Evolutionary conservation across 2,888 invertebrate species (phyloP).

Genomic region (Dendrolimus pini): DNA sequence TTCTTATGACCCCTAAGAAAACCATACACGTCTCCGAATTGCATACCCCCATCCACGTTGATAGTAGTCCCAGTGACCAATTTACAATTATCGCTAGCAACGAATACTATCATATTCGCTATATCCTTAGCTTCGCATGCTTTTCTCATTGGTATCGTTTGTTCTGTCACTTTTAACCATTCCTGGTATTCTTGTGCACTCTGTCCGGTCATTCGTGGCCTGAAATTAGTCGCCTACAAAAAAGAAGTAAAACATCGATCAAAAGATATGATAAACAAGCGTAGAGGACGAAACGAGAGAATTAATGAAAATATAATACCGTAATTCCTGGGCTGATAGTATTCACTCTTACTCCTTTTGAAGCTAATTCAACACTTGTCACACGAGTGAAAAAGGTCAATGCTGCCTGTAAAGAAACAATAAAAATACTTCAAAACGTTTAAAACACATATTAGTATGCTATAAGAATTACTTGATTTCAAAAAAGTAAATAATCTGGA

Average conservation of each 20-base stretch:
- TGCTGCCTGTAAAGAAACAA: background rate
- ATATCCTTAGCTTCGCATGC: background rate
- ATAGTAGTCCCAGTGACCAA: background rate
- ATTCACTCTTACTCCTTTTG: slow-evolving; percentile 3
- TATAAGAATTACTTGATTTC: no score
- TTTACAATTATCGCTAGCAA: slow-evolving; percentile 1
- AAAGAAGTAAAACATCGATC: no score
- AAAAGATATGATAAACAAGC: no score
- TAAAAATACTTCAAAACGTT: background rate
- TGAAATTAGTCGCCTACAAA: background rate
- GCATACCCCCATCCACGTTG: background rate
- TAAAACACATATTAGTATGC: no score
- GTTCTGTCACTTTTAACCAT: background rate
- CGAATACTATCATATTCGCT: background rate
- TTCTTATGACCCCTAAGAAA: no score
- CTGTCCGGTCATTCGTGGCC: background rate
- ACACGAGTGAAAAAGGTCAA: slow-evolving; percentile 1
- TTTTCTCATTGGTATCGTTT: slow-evolving; percentile 1
- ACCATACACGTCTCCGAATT: background rate
- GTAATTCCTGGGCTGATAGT: slow-evolving; percentile 2
- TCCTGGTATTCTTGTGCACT: background rate
- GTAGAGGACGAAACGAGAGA: background rate
- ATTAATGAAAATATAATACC: background rate
- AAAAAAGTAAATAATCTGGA: no score
- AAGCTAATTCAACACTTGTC: background rate